Percentiles rank a stretch among this genome's conserved stretches.
Conservation (phyloP, 1,140 invertebrate genomes). For the Ips typographus region DNA sequence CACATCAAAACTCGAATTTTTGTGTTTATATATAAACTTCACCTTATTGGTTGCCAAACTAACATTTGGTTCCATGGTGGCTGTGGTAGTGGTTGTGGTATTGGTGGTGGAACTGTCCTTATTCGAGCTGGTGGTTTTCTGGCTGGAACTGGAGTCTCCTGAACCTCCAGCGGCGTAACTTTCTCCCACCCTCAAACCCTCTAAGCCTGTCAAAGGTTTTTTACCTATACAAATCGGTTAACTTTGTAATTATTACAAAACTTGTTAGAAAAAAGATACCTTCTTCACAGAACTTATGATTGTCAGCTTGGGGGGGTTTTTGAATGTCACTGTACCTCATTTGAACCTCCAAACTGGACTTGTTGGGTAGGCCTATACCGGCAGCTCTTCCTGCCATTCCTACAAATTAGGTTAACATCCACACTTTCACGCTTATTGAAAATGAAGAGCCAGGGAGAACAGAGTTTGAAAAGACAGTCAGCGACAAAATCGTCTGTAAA, state of each 20-base stretch:
- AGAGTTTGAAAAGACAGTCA: no score
- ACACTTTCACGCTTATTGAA: no score
- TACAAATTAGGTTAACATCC: slow-evolving; percentile 42
- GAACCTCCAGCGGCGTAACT: slow-evolving; percentile 46
- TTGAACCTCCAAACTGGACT: slow-evolving; percentile 59
- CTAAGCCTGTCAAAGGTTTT: slow-evolving; percentile 7
- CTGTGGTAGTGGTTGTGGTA: slow-evolving; percentile 59
- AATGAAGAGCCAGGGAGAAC: no score
- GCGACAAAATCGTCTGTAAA: no score
- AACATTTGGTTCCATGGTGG: slow-evolving; percentile 66
- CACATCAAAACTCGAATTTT: not conserved
- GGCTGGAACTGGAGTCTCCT: slow-evolving; percentile 62
- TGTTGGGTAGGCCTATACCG: slow-evolving; percentile 77
- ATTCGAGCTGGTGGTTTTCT: slow-evolving; percentile 61
- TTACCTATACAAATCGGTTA: slow-evolving; percentile 14
- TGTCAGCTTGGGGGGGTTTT: slow-evolving; percentile 12
- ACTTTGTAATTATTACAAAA: not conserved
- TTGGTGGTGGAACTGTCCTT: slow-evolving; percentile 60
- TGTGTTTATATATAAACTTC: not conserved
- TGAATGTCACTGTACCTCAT: slow-evolving; percentile 6
- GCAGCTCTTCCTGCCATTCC: slow-evolving; percentile 84
- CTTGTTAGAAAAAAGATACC: not conserved
- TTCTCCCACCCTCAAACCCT: slow-evolving; percentile 38
- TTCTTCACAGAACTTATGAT: slow-evolving; percentile 8
- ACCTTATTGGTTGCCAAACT: slow-evolving; percentile 50